Base-by-base conservation (phyloP, 1,140 invertebrate genomes). In the Drosophila punjabiensis region DNA sequence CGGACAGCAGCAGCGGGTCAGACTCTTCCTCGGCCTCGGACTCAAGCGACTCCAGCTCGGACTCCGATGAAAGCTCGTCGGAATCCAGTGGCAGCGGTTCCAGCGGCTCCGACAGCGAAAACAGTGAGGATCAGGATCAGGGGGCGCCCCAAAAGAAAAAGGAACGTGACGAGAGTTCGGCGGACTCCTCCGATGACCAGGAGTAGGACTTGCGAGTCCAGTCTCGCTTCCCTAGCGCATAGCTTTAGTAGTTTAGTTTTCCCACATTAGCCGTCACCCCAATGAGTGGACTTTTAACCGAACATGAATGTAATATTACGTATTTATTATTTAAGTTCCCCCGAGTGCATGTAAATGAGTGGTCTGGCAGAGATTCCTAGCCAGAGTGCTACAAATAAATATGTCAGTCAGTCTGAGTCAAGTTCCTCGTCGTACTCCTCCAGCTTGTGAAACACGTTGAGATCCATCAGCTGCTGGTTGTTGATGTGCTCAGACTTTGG, bases 171-270 rank as follows among this genome's bases (percentile, higher is more conserved):
- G 62, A 71, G 1, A 90, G 75, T 20, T 73, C 82, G 4, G 68
- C 48, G 14, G 86, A 90, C n/a, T 90, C 80, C 4, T 87, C 85
- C 1, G 74, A 82, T n/a, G 78, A 75, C 32, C 50, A 71, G 35
- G 58, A 59, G 24, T 56, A 50, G n/a, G n/a, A n/a, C n/a, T n/a
- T n/a, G n/a, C n/a, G n/a, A n/a, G 30, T n/a, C 7, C 20, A 5
- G 10, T 73, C 39, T 8, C 13, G 35, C n/a, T 71, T 60, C 30
- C 11, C n/a, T 52, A 73, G 70, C 45, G 45, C 45, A 80, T 75
- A 89, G 85, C 75, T 82, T 89, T 86, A 89, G 81, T 89, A 89
- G 86, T 79, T 89, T 89, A 90, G 78, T 82, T 88, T 39, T 59
- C 18, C 41, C 65, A 56, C 55, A 0, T 56, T 28, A 24, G 64